Percentiles rank a stretch among this genome's conserved stretches.
Evolutionary conservation across 2,888 invertebrate genomes (phyloP).

Genomic region (Caradrina clavipalpis): DNA sequence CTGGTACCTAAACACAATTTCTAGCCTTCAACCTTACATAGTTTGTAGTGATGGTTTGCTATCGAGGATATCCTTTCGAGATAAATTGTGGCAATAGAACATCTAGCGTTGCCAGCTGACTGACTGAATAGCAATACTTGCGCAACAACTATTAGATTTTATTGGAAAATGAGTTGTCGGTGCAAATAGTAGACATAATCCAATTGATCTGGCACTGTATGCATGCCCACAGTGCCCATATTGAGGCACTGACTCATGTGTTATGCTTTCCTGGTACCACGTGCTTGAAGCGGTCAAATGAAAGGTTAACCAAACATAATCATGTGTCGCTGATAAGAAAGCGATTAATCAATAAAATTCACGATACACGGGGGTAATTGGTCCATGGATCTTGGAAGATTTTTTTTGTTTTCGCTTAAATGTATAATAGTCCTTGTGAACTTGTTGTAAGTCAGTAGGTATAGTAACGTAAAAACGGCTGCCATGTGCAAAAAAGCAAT

Average conservation of each 20-base stretch:
- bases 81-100: conserved; percentile 15
- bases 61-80: conserved; percentile 5
- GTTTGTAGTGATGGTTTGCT: background rate
- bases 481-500: too few species aligned
- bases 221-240: conserved; percentile 28
- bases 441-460: too few species aligned
- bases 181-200: conserved; percentile 53
- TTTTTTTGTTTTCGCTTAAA: background rate
- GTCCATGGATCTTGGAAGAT: background rate
- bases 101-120: conserved; percentile 12
- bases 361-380: background rate
- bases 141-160: conserved; percentile 48
- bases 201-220: conserved; percentile 52
- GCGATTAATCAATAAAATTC: background rate
- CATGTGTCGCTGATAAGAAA: background rate
- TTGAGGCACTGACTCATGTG: conserved; percentile 10
- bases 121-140: conserved; percentile 40
- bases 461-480: too few species aligned
- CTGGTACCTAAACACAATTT: background rate
- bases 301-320: conserved; percentile 1
- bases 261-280: conserved; percentile 31
- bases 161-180: conserved; percentile 58
- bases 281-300: conserved; percentile 1
- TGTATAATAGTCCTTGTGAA: too few species aligned
- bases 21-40: background rate